A percentile compares a stretch with the other conserved stretches of the same genome.
phyloP scores from a whole-genome alignment of 2,797 vertebrate species.

The Tapera naevia region DNA sequence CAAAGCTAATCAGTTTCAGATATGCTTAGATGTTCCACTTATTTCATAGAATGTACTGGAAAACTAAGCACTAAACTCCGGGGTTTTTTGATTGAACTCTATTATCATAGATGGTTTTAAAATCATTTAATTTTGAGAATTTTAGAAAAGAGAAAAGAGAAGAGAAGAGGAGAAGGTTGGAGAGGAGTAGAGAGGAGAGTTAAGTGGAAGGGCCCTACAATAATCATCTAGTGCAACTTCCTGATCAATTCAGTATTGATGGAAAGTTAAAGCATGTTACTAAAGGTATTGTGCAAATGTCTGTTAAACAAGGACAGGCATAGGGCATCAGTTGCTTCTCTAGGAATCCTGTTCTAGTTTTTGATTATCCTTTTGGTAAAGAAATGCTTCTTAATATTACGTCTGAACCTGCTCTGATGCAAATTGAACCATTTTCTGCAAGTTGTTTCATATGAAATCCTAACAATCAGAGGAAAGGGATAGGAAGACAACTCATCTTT shows the following conservation, averaged over 20 bases:
- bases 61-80: background rate
- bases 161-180: no score
- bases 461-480: background rate
- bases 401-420: background rate
- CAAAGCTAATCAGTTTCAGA: background rate
- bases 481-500: background rate
- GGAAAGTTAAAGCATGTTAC: background rate
- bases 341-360: background rate
- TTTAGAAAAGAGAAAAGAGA: background rate
- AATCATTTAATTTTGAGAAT: background rate
- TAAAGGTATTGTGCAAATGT: background rate
- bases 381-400: background rate
- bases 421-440: background rate
- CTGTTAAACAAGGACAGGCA: background rate
- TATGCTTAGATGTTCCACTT: background rate
- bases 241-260: background rate
- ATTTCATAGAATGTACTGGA: background rate
- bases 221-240: background rate
- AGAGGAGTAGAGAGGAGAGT: no score
- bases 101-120: background rate
- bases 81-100: background rate
- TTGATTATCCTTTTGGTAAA: background rate
- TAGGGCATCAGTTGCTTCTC: background rate
- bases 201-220: background rate
- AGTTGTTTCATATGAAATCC: background rate